Base-by-base conservation (phyloP, 1,140 invertebrate genomes). In the Temnothorax nylanderi region DNA sequence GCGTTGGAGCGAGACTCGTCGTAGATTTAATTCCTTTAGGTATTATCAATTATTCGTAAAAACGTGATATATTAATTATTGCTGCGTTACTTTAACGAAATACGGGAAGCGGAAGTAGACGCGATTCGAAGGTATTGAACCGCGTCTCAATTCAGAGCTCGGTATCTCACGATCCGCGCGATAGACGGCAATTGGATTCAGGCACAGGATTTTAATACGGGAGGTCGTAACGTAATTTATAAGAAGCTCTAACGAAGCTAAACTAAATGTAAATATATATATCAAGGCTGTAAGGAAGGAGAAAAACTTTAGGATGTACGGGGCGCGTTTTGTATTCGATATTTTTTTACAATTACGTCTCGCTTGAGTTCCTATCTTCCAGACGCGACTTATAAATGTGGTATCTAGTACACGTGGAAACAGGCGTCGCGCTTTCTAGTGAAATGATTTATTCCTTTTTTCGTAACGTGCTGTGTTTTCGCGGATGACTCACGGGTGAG, bases 361-460 rank as follows among this genome's bases (percentile, higher is more conserved):
- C 74, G 51, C 77, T 90, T 89, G 62, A 92, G 90, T 92, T 91
- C 90, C 89, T 91, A 91, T 71, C n/a, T 60, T 84, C 86, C 41
- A 86, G 18, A 47, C 65, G 78, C 78, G 87, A 89, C 51, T 92
- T 89, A 86, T 91, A 90, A 91, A 90, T 92, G 90, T 89, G 84
- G 71, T 91, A 89, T 90, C 54, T 90, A 92, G 88, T 92, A 84
- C 80, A 85, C 86, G 89, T 90, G 89, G 89, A 91, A 91, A 91
- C 89, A 85, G 60, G 72, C 77, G 78, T 72, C 16, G 84, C 69
- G 78, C 75, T 89, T 87, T 65, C 78, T 84, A 84, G 69, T 62
- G 80, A 58, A 89, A 90, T 34, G 65, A 87, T 3, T 77, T 84
- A 1, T 56, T 69, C 89, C 49, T 54, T 89, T 91, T 89, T 77